phyloP scores from a whole-genome alignment of 2,113 vertebrate species.

The Bubo scandiacus region DNA sequence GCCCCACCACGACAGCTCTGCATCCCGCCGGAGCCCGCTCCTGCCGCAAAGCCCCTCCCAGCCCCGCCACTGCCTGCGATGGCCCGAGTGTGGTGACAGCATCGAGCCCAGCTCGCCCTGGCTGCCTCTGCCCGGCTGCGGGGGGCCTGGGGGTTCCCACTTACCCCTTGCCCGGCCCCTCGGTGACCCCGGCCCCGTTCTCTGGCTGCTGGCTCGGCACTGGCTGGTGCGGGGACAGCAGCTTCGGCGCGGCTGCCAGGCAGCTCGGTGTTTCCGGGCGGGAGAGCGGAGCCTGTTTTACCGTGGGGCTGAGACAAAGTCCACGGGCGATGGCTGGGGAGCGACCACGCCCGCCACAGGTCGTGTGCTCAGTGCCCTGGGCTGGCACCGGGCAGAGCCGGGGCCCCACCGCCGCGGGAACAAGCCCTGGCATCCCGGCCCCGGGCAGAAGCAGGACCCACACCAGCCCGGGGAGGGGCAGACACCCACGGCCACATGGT shows the following conservation, averaged over 20 bases:
- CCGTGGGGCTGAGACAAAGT: slow-evolving; percentile 24
- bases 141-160: neutral
- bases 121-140: accelerated
- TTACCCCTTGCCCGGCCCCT: neutral
- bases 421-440: neutral
- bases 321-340: neutral
- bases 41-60: accelerated
- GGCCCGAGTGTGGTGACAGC: accelerated
- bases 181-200: accelerated
- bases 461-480: neutral
- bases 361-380: neutral
- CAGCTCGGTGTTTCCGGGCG: neutral
- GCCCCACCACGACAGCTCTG: accelerated
- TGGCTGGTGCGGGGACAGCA: neutral
- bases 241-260: neutral
- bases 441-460: neutral
- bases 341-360: neutral
- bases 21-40: accelerated
- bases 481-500: accelerated
- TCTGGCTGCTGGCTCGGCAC: neutral
- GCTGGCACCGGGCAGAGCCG: neutral
- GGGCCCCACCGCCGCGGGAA: neutral
- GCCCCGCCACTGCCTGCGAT: accelerated
- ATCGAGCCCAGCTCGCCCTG: accelerated
- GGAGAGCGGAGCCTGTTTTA: neutral